These are phyloP conservation scores for Neostethus bicornis DNA, from an alignment of 2,797 vertebrate genomes.

Conservation along the genomic window DNA sequence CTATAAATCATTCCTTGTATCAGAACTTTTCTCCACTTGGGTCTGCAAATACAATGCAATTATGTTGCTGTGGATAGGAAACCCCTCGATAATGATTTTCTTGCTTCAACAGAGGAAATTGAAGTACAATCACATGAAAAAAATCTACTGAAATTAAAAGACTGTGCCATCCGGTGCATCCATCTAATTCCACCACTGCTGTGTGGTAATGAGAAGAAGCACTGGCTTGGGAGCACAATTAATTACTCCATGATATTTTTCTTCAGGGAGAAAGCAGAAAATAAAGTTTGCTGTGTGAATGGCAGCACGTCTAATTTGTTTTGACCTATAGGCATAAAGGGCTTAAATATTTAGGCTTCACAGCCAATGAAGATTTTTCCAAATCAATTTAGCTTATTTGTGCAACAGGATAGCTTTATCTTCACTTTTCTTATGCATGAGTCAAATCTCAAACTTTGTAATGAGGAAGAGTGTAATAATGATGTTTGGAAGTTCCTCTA, in stretches of 20 bases:
- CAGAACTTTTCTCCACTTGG: conserved; percentile 29
- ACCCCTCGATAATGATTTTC: conserved; percentile 20
- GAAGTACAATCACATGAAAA: conserved; percentile 63
- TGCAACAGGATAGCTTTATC: conserved; percentile 44
- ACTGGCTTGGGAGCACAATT: conserved; percentile 55
- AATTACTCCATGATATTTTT: conserved; percentile 59
- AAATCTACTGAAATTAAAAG: conserved; percentile 52
- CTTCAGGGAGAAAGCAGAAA: conserved; percentile 50
- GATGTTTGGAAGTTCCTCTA: conserved; percentile 20
- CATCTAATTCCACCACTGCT: conserved; percentile 34
- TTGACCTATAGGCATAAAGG: conserved; percentile 58
- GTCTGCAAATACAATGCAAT: conserved; percentile 31
- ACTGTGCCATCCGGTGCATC: conserved; percentile 42
- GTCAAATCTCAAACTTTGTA: conserved; percentile 24
- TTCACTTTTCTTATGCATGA: conserved; percentile 36
- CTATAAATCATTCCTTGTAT: conserved; percentile 39
- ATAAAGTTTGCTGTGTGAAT: conserved; percentile 56
- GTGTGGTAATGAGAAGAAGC: conserved; percentile 45
- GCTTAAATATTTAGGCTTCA: conserved; percentile 44
- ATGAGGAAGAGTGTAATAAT: conserved; percentile 32
- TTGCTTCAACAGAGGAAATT: conserved; percentile 60
- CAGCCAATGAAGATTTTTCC: conserved; percentile 39
- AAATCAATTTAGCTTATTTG: conserved; percentile 43
- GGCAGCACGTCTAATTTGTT: conserved; percentile 60
- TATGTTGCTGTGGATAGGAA: conserved; percentile 23